Evolutionary conservation across 37 sponge, comb jelly and placozoan genomes (phyloP).

Genomic region (Bolinopsis microptera): DNA sequence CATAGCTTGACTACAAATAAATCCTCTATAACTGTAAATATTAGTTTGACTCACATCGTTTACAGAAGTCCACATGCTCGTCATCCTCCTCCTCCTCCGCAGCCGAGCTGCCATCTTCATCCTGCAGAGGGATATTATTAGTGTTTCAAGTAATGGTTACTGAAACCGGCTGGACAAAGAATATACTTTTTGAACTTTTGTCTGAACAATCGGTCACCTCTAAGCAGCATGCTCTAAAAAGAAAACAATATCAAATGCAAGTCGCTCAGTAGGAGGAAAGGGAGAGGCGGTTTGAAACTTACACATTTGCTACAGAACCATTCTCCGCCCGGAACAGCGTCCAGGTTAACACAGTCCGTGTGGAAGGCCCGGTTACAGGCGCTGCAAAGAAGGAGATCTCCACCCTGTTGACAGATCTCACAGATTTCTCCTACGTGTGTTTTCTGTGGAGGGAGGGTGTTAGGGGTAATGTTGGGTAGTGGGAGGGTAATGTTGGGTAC

Average conservation of each 20-base stretch:
- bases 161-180: too few relatives aligned
- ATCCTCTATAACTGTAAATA: too few relatives aligned
- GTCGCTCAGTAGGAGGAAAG: too few relatives aligned
- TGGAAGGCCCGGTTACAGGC: constrained; percentile 87
- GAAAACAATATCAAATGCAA: too few relatives aligned
- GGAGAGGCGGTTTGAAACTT: too few relatives aligned
- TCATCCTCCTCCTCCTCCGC: constrained; percentile 53
- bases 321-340: constrained; percentile 81
- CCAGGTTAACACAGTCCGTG: constrained; percentile 78
- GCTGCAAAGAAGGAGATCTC: constrained; percentile 92
- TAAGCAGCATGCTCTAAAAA: too few relatives aligned
- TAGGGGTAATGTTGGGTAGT: too few relatives aligned
- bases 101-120: constrained; percentile 9
- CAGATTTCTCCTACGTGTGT: constrained; percentile 18
- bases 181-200: too few relatives aligned
- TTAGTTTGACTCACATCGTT: constrained; percentile 23
- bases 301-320: constrained; percentile 79
- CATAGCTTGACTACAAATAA: too few relatives aligned
- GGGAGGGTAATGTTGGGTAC: too few relatives aligned
- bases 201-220: too few relatives aligned
- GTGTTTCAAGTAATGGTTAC: neutral
- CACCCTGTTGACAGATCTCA: constrained; percentile 82
- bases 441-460: neutral
- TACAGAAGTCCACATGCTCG: constrained; percentile 61
- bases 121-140: constrained; percentile 19